Evolutionary conservation across 2,888 invertebrate species (phyloP).

Genomic region (Orthonevra nobilis): DNA sequence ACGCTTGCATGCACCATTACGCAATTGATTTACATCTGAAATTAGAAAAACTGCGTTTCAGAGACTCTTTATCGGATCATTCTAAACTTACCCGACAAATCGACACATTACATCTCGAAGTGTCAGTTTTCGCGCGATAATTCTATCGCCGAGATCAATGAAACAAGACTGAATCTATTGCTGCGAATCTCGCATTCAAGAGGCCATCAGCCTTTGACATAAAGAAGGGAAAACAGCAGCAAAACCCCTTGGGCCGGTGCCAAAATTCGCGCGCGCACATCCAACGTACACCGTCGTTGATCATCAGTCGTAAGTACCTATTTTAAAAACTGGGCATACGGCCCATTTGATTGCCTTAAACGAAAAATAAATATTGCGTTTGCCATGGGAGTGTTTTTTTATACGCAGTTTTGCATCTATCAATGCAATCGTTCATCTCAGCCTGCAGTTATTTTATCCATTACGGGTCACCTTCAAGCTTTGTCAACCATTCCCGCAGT

Average conservation of each 20-base stretch:
- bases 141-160: conserved; percentile 36
- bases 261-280: conserved; percentile 54
- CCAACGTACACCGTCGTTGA: conserved; percentile 34
- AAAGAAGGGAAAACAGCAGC: conserved; percentile 51
- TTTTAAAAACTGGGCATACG: conserved; percentile 53
- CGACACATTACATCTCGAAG: conserved; percentile 26
- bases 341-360: conserved; percentile 48
- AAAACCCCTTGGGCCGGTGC: conserved; percentile 29
- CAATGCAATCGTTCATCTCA: not conserved
- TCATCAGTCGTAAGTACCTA: conserved; percentile 28
- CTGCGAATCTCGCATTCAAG: conserved; percentile 35
- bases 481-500: not conserved
- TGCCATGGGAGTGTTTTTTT: conserved; percentile 14
- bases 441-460: not conserved
- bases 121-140: conserved; percentile 33
- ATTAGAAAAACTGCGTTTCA: conserved; percentile 37
- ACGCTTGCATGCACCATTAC: conserved; percentile 37
- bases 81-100: conserved; percentile 8
- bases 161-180: conserved; percentile 26
- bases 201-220: conserved; percentile 66
- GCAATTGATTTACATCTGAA: conserved; percentile 25
- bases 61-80: conserved; percentile 8
- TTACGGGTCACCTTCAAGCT: not conserved
- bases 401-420: conserved; percentile 19
- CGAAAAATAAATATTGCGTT: conserved; percentile 7